Base-by-base conservation (phyloP, 2,888 invertebrate species). In the Eueremaeus valkanovi region DNA sequence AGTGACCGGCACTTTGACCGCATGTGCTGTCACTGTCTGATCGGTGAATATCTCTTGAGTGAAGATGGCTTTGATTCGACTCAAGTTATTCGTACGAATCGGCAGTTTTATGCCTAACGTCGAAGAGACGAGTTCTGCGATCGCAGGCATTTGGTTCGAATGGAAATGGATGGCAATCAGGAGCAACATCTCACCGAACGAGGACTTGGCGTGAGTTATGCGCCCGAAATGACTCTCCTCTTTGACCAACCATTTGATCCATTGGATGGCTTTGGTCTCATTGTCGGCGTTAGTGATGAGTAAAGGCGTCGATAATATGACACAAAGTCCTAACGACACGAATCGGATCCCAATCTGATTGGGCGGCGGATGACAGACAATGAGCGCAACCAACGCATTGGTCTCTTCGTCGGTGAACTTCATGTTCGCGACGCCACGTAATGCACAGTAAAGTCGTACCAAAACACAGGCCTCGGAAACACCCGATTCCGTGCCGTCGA, bases 151-250 rank as follows among this genome's bases (percentile, higher is more conserved):
- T 84, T 97, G 96, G 82, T 94, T 95, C 79, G 94, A 92, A 83
- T 97, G 97, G 83, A 97, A 97, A 83, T 97, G 96, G 79, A 97
- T 95, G 0, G 97, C 97, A 87, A 97, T 92, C 77, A 98, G 85
- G 0, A 97, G 88, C 73, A 98, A 85, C 93, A 97, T 94, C 85
- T 97, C 96, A 0, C 95, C 95, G 82, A 95, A 93, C 1, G 95
- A 94, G 18, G 81, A 80, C 1, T 90, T 90, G 0, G 90, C 90
- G 0, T 92, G 93, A 68, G 92, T 91, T 76, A 83, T 88, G 85
- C 89, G 90, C 84, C 92, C 92, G 82, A 93, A 92, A 83, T 93
- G 92, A 0, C 91, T 91, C 84, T 94, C 93, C 83, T 93, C 93
- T 80, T 90, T 89, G 0, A 93, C 93, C 0, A 97, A 86, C 93